These are phyloP conservation scores for Boloria euphrosyne DNA, from an alignment of 2,888 invertebrate species.

Conservation along the genomic window DNA sequence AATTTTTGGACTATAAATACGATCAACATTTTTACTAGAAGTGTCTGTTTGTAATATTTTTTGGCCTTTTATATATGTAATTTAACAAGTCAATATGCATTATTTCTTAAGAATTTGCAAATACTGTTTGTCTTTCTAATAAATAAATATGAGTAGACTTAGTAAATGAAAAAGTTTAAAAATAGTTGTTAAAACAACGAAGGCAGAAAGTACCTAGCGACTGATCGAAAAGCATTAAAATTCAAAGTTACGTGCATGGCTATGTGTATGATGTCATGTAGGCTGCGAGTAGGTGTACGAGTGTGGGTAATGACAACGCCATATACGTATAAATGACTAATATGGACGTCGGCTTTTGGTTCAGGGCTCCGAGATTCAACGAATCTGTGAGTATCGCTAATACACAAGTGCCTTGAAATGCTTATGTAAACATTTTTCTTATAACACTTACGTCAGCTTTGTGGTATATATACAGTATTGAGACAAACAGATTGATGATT, in stretches of 20 bases:
- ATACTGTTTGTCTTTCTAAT: too few relatives aligned
- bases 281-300: slow-evolving; percentile 60
- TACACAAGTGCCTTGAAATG: slow-evolving; percentile 38
- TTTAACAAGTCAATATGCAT: too few relatives aligned
- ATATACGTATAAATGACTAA: slow-evolving; percentile 75
- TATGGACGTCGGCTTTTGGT: slow-evolving; percentile 58
- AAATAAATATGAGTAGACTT: too few relatives aligned
- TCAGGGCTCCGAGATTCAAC: slow-evolving; percentile 53
- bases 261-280: slow-evolving; percentile 69
- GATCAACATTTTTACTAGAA: too few relatives aligned
- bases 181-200: slow-evolving; percentile 3
- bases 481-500: not conserved
- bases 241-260: slow-evolving; percentile 56
- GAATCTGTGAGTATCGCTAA: slow-evolving; percentile 38
- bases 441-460: slow-evolving; percentile 13
- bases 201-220: slow-evolving; percentile 36
- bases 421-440: slow-evolving; percentile 25
- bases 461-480: not conserved
- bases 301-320: slow-evolving; percentile 58
- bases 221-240: slow-evolving; percentile 66
- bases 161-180: too few relatives aligned
- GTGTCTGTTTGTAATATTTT: too few relatives aligned
- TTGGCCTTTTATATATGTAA: too few relatives aligned
- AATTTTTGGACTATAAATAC: not conserved
- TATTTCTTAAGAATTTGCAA: too few relatives aligned